Evolutionary conservation across 2,113 vertebrate species (phyloP).

Genomic region (Pycnonotus jocosus): DNA sequence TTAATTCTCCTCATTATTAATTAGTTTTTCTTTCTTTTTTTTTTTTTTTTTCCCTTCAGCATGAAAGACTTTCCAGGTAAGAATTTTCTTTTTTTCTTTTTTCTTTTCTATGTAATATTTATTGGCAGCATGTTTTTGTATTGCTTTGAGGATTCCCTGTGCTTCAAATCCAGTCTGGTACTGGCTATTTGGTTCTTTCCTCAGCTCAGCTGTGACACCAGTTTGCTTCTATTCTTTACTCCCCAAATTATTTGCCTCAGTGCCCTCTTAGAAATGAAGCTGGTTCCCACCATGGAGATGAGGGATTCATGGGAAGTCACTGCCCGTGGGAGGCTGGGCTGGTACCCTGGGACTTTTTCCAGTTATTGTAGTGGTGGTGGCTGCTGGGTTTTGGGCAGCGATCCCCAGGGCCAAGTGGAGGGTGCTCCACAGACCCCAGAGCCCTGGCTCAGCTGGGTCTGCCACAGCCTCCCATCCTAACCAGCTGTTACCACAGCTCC

Average conservation of each 20-base stretch:
- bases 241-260: background rate
- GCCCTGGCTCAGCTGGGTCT: background rate
- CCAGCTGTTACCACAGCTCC: background rate
- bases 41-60: constrained; percentile 66
- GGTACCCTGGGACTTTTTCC: background rate
- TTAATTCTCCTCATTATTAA: constrained; percentile 7
- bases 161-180: background rate
- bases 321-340: background rate
- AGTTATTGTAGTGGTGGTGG: fast-evolving
- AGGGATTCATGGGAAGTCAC: background rate
- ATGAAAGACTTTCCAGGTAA: constrained; percentile 88
- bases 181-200: background rate
- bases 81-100: background rate
- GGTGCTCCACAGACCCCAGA: background rate
- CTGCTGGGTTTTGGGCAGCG: fast-evolving
- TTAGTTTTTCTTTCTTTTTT: constrained; percentile 14
- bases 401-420: background rate
- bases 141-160: background rate
- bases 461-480: background rate
- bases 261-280: background rate
- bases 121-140: background rate
- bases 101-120: background rate
- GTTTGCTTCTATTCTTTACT: background rate
- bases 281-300: background rate
- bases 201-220: background rate